phyloP scores from a whole-genome alignment of 1,140 invertebrate species.

The Vanessa tameamea region DNA sequence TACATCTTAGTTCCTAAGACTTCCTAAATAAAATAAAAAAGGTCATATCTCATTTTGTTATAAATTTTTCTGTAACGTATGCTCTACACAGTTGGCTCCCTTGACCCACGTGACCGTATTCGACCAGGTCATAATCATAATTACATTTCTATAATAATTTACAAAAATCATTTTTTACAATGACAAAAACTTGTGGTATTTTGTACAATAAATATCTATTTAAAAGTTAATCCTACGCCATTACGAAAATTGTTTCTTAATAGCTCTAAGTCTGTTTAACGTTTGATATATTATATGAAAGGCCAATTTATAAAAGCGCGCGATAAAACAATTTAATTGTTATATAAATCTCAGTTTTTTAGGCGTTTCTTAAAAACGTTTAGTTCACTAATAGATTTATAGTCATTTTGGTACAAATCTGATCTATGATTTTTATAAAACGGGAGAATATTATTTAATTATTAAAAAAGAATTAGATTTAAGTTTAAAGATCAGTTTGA shows the following conservation, averaged over 20 bases:
- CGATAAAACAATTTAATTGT: conserved; percentile 44
- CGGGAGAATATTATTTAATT: too few relatives aligned
- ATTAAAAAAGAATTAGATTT: too few relatives aligned
- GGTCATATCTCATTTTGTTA: too few relatives aligned
- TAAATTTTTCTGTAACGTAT: too few relatives aligned
- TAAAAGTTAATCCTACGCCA: neutral
- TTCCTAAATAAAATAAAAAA: too few relatives aligned
- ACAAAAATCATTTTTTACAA: neutral
- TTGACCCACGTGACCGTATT: too few relatives aligned
- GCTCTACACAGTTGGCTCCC: too few relatives aligned
- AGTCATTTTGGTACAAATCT: neutral
- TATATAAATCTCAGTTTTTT: conserved; percentile 40
- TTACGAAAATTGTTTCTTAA: conserved; percentile 24
- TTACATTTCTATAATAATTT: too few relatives aligned
- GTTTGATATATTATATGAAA: conserved; percentile 20
- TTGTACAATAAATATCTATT: neutral
- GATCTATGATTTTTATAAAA: neutral
- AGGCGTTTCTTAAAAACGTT: conserved; percentile 35
- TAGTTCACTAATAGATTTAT: conserved; percentile 36
- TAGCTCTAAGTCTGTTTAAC: conserved; percentile 26
- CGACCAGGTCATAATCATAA: too few relatives aligned
- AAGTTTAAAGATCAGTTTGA: too few relatives aligned
- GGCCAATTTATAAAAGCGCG: conserved; percentile 28
- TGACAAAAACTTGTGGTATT: neutral
- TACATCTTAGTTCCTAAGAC: too few relatives aligned